Percentiles rank a stretch among this genome's conserved stretches.
These are phyloP conservation scores for Lacerta viridis DNA, from an alignment of 2,797 vertebrate species.

Conservation along the genomic window DNA sequence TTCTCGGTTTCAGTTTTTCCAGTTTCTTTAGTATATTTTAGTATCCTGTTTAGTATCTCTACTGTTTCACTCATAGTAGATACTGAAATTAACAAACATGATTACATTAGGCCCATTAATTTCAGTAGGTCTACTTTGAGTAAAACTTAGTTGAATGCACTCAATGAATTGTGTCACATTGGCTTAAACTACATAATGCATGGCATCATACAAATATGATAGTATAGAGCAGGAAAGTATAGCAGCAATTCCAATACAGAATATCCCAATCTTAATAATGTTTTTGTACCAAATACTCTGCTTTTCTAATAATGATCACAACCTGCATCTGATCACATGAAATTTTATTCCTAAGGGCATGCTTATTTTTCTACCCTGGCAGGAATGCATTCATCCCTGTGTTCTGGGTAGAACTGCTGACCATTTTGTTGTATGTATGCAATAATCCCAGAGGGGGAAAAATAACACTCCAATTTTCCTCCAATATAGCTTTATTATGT, in stretches of 20 bases:
- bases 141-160: too few species aligned
- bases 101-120: too few species aligned
- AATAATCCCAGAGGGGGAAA: not conserved
- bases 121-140: too few species aligned
- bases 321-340: not conserved
- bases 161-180: not conserved
- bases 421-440: conserved; percentile 25
- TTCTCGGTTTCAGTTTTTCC: too few species aligned
- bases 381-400: not conserved
- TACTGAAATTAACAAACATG: too few species aligned
- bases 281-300: not conserved
- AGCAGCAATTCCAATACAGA: not conserved
- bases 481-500: conserved; percentile 35
- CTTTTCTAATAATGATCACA: not conserved
- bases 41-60: not conserved
- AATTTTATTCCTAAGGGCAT: not conserved
- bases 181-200: not conserved
- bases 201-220: not conserved
- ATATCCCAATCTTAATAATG: not conserved
- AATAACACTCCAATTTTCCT: conserved; percentile 18
- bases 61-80: not conserved
- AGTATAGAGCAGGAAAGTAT: not conserved
- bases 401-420: conserved; percentile 38
- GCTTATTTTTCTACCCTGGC: not conserved
- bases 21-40: not conserved